Evolutionary conservation across 2,113 vertebrate genomes (phyloP), one percentile per base, ranked within the genome.

Genomic region (Dermatemys mawii): DNA sequence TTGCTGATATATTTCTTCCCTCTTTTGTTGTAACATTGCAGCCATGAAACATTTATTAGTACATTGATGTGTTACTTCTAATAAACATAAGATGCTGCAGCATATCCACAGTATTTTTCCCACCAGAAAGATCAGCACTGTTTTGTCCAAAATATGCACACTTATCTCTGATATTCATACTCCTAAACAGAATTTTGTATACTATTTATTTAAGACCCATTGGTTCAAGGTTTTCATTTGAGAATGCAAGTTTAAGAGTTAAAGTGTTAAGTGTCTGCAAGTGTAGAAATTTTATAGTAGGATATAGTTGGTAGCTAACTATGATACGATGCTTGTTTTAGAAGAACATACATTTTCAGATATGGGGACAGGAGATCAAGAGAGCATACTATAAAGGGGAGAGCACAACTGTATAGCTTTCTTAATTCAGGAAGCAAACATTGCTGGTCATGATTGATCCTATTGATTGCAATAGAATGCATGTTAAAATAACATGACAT

Each of bases 1-100:
- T 93, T 96, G 83, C 35, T 92, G 84, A 95, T 46, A 21, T 54
- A 85, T 93, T 96, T 94, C 80, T 95, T 95, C 60, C 29, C 60
- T 95, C 46, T 90, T 94, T 80, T 80, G 54, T 92, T 92, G 83
- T 21, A 96, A 93, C 90, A 38, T 82, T 89, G 80, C 86, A 97
- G 89, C 95, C 95, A 84, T 84, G 89, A 86, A 92, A 70, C n/a
- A 6, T 51, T 95, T 80, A 93, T 92, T 96, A 96, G 17, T 81
- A 88, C 84, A 90, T 57, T 78, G 75, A 80, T 87, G 76, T 73
- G 48, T 89, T 92, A 26, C 50, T 90, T 94, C 81, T 73, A 88
- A 88, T 80, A 50, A 95, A 84, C 9, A 70, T 57, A 81, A 93
- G 50, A 80, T 54, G 12, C 41, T 67, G 41, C 49, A 87, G n/a